These are phyloP conservation scores for Pongo abelii DNA, from an alignment of 2,113 vertebrate genomes.

Conservation along the genomic window DNA sequence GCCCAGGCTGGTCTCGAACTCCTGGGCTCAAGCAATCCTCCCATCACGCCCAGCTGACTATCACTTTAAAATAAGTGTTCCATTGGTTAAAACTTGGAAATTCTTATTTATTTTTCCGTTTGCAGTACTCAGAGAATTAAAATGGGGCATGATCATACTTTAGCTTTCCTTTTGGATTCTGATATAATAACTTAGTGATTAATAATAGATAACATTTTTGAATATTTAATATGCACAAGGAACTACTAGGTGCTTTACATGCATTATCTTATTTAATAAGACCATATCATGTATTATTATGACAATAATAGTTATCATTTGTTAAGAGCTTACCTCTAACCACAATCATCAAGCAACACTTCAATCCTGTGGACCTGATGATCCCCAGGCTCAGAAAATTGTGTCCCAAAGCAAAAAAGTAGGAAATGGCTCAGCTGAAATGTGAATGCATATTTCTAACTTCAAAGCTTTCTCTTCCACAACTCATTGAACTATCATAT, in stretches of 20 bases:
- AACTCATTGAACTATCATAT: neutral
- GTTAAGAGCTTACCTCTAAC: neutral
- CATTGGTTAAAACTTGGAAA: neutral
- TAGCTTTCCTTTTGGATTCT: neutral
- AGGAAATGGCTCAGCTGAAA: neutral
- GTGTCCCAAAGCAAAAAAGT: neutral
- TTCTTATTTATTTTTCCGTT: neutral
- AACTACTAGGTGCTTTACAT: neutral
- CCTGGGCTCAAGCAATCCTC: too few species aligned
- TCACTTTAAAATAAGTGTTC: neutral
- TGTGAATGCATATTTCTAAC: neutral
- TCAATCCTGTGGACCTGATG: neutral
- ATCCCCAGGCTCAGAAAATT: neutral
- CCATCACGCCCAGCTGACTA: neutral
- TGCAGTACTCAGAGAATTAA: neutral
- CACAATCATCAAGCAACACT: neutral
- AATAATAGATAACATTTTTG: neutral
- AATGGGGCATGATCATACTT: neutral
- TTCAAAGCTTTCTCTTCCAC: neutral
- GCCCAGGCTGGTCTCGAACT: too few species aligned
- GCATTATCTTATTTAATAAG: neutral
- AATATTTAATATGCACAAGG: slow-evolving; percentile 31
- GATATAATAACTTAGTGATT: neutral
- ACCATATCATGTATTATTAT: neutral
- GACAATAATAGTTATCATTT: neutral